Evolutionary conservation across 1,140 invertebrate genomes (phyloP).

Genomic region (Solenopsis invicta): DNA sequence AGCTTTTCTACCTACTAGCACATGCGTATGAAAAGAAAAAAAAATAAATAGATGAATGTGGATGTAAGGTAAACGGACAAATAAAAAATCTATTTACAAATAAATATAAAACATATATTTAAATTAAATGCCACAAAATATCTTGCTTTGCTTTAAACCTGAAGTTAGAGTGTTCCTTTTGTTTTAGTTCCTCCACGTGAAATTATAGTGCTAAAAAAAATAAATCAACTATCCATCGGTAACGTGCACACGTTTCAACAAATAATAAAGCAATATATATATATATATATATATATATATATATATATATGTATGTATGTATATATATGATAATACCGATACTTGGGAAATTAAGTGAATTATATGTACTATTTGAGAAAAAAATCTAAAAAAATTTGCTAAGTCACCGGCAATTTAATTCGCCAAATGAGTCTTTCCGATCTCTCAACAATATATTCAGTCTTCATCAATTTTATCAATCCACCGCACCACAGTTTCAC

Average conservation of each 20-base stretch:
- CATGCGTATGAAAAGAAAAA: neutral
- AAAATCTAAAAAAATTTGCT: slow-evolving; percentile 35
- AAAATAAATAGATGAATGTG: slow-evolving; percentile 17
- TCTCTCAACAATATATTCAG: slow-evolving; percentile 64
- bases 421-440: neutral
- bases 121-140: slow-evolving; percentile 81
- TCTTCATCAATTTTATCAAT: slow-evolving; percentile 66
- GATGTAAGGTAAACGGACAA: slow-evolving; percentile 63
- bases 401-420: slow-evolving; percentile 26
- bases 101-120: slow-evolving; percentile 81
- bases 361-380: slow-evolving; percentile 20
- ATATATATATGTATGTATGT: too few species aligned
- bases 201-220: slow-evolving; percentile 57
- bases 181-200: slow-evolving; percentile 49
- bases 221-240: slow-evolving; percentile 4
- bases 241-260: slow-evolving; percentile 33
- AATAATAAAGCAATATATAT: neutral
- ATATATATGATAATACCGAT: slow-evolving; percentile 4
- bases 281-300: too few species aligned
- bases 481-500: slow-evolving; percentile 56
- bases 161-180: slow-evolving; percentile 33
- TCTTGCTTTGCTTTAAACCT: slow-evolving; percentile 60
- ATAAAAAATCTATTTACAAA: slow-evolving; percentile 76
- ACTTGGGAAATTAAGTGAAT: slow-evolving; percentile 36
- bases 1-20: neutral